Base-by-base conservation (phyloP, 2,888 invertebrate species). In the Agrotis exclamationis region DNA sequence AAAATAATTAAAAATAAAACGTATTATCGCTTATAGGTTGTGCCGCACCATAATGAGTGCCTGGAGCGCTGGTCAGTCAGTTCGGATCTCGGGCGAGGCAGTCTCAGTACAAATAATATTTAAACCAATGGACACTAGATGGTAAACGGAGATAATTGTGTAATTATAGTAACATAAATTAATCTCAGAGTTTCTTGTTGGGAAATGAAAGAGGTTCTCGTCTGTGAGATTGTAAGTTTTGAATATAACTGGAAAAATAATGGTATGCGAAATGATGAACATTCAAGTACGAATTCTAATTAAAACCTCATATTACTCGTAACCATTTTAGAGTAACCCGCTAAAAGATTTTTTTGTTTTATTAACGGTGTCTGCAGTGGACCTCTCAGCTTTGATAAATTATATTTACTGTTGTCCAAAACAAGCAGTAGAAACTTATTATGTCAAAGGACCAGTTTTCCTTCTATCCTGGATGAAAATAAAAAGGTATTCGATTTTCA, bases 161-260 rank as follows among this genome's bases (percentile, higher is more conserved):
- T 75, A 83, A 76, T 72, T 83, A 82, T 66, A 79, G 83, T 68
- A 78, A 79, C 72, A 65, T 79, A 65, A 78, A 78, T 79, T 72
- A 79, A 82, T 78, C 64, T 68, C 58, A 53, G 16, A 64, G 63
- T 79, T 79, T 73, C 79, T 65, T 65, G 73, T 82, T 45, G 44
- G 53, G 44, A 16, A 45, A 65, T 56, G 44, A 51, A 72, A 65
- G 67, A 57, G 50, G 28, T 54, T 54, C 14, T 28, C 33, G 24
- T 51, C 13, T 44, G 18, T 6, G 0, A 22, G 14, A 2, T 50
- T 20, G 16, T 28, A 1, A 53, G 56, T 14, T 6, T 14, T 65
- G 9, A 44, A 65, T 51, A 20, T 20, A 62, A 50, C 5, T 48
- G 16, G n/a, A n/a, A n/a, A n/a, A n/a, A n/a, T n/a, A n/a, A n/a